Percentiles rank a stretch among this genome's conserved stretches.
Evolutionary conservation across 2,797 vertebrate species (phyloP).

Genomic region (Borostomias antarcticus): DNA sequence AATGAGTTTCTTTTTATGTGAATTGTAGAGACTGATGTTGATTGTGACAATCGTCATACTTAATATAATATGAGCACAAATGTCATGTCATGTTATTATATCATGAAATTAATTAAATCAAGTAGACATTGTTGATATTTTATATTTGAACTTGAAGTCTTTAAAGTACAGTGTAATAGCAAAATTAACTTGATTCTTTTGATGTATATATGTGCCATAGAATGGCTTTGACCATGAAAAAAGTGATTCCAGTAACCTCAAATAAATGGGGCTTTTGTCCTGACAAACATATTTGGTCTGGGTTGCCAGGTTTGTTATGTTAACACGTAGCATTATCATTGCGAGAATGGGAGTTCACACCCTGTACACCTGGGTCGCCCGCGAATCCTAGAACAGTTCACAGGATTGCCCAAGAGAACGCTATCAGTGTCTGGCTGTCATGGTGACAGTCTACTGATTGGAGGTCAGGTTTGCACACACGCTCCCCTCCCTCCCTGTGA

Average conservation of each 20-base stretch:
- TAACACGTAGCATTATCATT: not conserved
- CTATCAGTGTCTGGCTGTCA: not conserved
- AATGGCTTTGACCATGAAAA: slow-evolving; percentile 44
- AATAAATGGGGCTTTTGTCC: slow-evolving; percentile 57
- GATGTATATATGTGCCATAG: slow-evolving; percentile 6
- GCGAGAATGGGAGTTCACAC: slow-evolving; percentile 15
- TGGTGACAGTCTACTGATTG: too few species aligned
- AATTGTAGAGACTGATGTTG: too few species aligned
- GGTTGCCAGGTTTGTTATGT: not conserved
- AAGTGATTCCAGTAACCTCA: slow-evolving; percentile 41
- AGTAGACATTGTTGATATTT: slow-evolving; percentile 17
- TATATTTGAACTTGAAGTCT: not conserved
- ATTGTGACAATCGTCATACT: too few species aligned
- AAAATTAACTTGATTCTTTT: slow-evolving; percentile 13
- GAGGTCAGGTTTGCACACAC: too few species aligned
- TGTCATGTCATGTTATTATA: too few species aligned
- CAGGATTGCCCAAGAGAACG: not conserved
- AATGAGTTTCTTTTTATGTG: too few species aligned
- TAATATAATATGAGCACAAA: too few species aligned
- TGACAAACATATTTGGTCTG: slow-evolving; percentile 24
- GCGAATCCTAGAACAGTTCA: too few species aligned
- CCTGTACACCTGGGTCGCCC: not conserved
- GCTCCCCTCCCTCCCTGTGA: too few species aligned
- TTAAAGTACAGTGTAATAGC: slow-evolving; percentile 12
- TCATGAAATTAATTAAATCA: slow-evolving; percentile 27